phyloP scores from a whole-genome alignment of 2,113 vertebrate genomes.

The Xenus cinereus region DNA sequence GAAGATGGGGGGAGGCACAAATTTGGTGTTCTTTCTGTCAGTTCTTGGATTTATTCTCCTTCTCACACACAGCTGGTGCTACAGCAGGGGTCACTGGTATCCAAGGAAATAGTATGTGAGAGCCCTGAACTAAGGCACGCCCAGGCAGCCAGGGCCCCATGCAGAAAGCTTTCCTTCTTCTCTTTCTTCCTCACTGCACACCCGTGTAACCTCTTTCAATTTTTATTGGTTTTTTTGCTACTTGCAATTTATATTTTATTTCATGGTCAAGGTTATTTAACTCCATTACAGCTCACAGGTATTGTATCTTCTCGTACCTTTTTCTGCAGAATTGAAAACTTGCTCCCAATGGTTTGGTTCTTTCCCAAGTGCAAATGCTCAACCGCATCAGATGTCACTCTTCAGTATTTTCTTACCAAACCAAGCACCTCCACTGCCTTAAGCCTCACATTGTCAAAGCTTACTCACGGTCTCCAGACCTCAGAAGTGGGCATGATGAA shows the following conservation, averaged over 20 bases:
- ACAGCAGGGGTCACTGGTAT: not conserved
- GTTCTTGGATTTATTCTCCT: not conserved
- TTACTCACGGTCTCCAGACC: not conserved
- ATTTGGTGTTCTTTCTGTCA: not conserved
- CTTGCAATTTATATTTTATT: not conserved
- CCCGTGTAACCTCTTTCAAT: not conserved
- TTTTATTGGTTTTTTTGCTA: not conserved
- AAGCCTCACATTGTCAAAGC: not conserved
- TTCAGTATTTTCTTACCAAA: not conserved
- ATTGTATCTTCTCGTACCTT: not conserved
- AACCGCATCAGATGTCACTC: not conserved
- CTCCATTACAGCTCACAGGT: not conserved
- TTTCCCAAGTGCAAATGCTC: not conserved
- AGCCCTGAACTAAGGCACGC: not conserved
- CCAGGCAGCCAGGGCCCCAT: fast-evolving
- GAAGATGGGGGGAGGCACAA: not conserved
- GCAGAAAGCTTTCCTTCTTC: not conserved
- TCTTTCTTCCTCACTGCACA: not conserved
- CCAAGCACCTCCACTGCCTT: not conserved
- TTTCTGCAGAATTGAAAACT: not conserved
- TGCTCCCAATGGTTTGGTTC: not conserved
- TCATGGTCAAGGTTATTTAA: not conserved
- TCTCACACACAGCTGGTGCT: not conserved
- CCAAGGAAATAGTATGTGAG: not conserved
- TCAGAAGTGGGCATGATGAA: not conserved